Base-by-base conservation (phyloP, 2,797 vertebrate species). In the Amniataba percoides region DNA sequence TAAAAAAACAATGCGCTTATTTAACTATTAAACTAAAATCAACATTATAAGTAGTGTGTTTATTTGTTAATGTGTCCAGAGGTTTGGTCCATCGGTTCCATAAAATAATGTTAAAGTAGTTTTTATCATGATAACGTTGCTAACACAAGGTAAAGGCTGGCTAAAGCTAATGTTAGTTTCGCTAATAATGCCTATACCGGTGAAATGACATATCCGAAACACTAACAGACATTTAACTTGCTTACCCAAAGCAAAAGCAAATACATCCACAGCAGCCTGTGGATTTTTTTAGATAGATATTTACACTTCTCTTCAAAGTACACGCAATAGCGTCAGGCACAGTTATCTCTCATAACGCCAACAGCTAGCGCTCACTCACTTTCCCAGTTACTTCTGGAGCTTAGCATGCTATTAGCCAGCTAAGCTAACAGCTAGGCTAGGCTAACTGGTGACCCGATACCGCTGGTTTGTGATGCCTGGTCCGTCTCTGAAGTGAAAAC, bases 371-470 rank as follows among this genome's bases (percentile, higher is more conserved):
- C n/a, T 73, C 27, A 43, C 39, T 34, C 42, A 36, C 53, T 16
- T 2, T 18, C 12, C 16, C 43, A 27, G 3, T 21, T 56, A 27
- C 46, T 66, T 53, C 46, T 15, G 2, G 2, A 34, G 48, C 43
- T 78, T 86, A 82, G 76, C 78, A 63, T 66, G 73, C 82, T 87
- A 69, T 7, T 40, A 56, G 55, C 72, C 23, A 14, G 71, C 34
- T 9, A 31, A 36, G 34, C 71, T 71, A 83, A 45, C 52, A 31
- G 61, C 73, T 80, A 69, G 2, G 73, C 74, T 86, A 83, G 10
- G 76, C 71, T 89, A 88, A 66, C 34, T 18, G 21, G 43, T 34
- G 40, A 40, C 39, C 23, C 18, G 9, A 57, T 9, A 62, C 49
- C 31, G 46, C 52, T 57, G 15, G 23, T 14, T 0, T 40, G 7